These are phyloP conservation scores for Camponotus floridanus DNA, from an alignment of 1,140 invertebrate genomes.

Conservation along the genomic window DNA sequence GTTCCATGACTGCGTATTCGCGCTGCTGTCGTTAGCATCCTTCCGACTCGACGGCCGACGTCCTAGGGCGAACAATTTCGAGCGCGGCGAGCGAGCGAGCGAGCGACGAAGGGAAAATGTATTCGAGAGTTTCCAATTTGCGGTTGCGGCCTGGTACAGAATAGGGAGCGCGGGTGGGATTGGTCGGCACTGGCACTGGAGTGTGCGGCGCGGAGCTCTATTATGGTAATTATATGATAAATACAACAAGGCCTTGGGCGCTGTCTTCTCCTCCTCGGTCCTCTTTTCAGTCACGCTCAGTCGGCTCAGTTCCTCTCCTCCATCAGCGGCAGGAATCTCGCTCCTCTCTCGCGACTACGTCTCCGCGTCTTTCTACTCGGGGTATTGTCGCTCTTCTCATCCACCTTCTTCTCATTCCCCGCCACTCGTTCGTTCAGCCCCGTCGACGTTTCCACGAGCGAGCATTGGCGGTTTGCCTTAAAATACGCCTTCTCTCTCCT, in stretches of 20 bases:
- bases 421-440: conserved; percentile 60
- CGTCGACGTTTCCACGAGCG: conserved; percentile 69
- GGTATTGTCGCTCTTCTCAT: conserved; percentile 63
- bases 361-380: conserved; percentile 58
- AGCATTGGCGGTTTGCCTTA: conserved; percentile 82
- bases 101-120: conserved; percentile 79
- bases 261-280: conserved; percentile 80
- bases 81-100: conserved; percentile 61
- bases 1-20: conserved; percentile 59
- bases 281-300: conserved; percentile 70
- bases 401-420: conserved; percentile 28
- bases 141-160: conserved; percentile 78
- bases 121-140: conserved; percentile 85
- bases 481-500: conserved; percentile 83
- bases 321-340: conserved; percentile 82
- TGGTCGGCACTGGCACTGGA: conserved; percentile 53
- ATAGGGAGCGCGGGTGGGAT: conserved; percentile 44
- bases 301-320: conserved; percentile 73
- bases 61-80: conserved; percentile 72
- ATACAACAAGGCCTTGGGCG: conserved; percentile 85
- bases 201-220: conserved; percentile 80
- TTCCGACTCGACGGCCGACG: conserved; percentile 61
- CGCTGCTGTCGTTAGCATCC: conserved; percentile 68
- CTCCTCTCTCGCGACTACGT: conserved; percentile 70
- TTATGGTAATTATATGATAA: conserved; percentile 87